Base-by-base conservation (phyloP, 1,140 invertebrate species). In the Zaprionus lachaisei region DNA sequence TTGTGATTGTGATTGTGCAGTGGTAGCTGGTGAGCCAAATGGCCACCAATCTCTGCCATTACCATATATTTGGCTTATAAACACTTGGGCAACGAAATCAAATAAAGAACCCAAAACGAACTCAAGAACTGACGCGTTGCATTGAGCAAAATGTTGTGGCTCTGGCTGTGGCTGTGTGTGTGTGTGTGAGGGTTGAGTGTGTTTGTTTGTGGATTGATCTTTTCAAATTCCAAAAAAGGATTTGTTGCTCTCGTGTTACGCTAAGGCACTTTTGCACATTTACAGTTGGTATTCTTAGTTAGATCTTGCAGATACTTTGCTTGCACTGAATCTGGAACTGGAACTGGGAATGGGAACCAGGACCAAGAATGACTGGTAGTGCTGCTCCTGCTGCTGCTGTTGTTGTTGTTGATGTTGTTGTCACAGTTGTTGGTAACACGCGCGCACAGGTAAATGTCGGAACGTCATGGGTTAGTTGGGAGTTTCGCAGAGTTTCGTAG, bases 11-110 rank as follows among this genome's bases (percentile, higher is more conserved):
- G 93, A 92, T 93, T 93, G 91, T 94, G 94, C 93, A 94, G 93
- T 72, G 94, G 94, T 92, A 94, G 92, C 92, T 94, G 94, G 93
- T 94, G 94, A 93, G 94, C 94, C 93, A 94, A 94, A 93, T 94
- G 93, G 93, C 93, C 94, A 93, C 94, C 94, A 87, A 93, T 93
- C 94, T 94, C 94, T 93, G 94, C 94, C 94, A 94, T 94, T 94
- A 94, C 94, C 94, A 94, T 94, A 93, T 92, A 92, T 92, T 92
- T 91, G 84, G 89, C 82, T 92, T 91, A 89, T 80, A 79, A 77
- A 78, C 80, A 51, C 47, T 51, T 54, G 72, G 78, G 78, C 74
- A 90, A 72, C n/a, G 6, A 81, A 74, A 72, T 64, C 80, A 58
- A 72, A 86, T 9, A 17, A 17, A 47, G 73, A 51, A 58, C 38